Conservation (phyloP, 2,888 invertebrate genomes). For the Scaptomyza polygonia region DNA sequence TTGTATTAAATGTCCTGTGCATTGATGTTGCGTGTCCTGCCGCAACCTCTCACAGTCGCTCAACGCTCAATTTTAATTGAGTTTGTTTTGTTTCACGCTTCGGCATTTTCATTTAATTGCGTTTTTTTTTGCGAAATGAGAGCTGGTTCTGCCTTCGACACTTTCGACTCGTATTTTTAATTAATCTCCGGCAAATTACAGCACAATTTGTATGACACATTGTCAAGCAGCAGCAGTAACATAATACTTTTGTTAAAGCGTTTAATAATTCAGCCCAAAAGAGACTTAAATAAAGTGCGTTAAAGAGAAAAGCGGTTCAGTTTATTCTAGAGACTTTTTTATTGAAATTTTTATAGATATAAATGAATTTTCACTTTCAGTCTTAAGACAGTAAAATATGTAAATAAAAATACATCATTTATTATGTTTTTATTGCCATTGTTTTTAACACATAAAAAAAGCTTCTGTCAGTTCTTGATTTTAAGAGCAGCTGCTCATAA, state of each 20-base stretch:
- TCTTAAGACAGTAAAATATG: too few relatives aligned
- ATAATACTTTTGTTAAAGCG: constrained; percentile 10
- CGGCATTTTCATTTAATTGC: constrained; percentile 33
- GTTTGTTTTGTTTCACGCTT: constrained; percentile 32
- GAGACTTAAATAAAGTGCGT: too few relatives aligned
- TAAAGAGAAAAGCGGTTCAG: too few relatives aligned
- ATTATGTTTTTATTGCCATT: too few relatives aligned
- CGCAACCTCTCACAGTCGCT: constrained; percentile 8
- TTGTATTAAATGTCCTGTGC: constrained; percentile 19
- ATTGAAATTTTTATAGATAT: too few relatives aligned
- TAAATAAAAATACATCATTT: too few relatives aligned
- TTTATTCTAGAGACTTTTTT: too few relatives aligned
- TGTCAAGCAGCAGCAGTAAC: constrained; percentile 5
- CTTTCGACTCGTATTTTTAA: constrained; percentile 37
- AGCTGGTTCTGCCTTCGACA: constrained; percentile 36
- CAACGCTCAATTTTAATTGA: constrained; percentile 47
- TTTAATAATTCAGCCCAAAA: background rate
- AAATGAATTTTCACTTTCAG: too few relatives aligned
- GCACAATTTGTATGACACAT: background rate
- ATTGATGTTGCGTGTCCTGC: constrained; percentile 8
- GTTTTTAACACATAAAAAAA: too few relatives aligned
- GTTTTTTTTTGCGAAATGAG: constrained; percentile 33
- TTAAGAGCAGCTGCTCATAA: too few relatives aligned
- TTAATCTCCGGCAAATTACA: constrained; percentile 31
- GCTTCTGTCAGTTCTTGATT: too few relatives aligned